Percentiles rank a stretch among this genome's conserved stretches.
Conservation (phyloP, 2,113 vertebrate species). For the Pluvianellus socialis region DNA sequence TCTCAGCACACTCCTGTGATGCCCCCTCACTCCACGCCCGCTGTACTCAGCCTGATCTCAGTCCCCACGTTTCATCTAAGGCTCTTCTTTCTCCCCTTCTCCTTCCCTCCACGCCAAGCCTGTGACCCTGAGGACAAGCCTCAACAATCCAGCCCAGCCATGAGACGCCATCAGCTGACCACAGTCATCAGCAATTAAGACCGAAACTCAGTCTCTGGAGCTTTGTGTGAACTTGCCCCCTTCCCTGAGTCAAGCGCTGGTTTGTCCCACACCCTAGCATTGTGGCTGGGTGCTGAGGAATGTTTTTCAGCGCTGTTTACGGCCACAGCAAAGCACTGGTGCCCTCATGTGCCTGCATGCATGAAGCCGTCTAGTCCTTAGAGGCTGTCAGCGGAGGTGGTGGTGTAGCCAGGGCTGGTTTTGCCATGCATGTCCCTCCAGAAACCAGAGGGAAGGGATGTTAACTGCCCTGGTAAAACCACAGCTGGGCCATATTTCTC, state of each 20-base stretch:
- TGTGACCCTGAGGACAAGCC: constrained; percentile 36
- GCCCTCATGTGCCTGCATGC: background rate
- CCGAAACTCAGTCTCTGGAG: constrained; percentile 38
- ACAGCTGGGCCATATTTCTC: too few relatives aligned
- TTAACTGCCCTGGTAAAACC: too few relatives aligned
- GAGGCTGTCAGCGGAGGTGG: background rate
- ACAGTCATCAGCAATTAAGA: constrained; percentile 24
- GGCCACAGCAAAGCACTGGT: constrained; percentile 42
- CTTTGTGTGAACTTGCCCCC: constrained; percentile 40
- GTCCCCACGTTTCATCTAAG: background rate
- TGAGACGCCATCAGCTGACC: constrained; percentile 39
- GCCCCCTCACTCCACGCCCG: background rate
- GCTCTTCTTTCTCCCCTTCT: background rate
- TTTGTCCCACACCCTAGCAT: background rate
- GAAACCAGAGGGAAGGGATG: too few relatives aligned
- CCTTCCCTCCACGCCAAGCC: background rate
- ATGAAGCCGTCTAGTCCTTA: background rate
- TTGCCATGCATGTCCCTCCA: too few relatives aligned
- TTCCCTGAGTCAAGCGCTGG: background rate
- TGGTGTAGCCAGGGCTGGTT: too few relatives aligned
- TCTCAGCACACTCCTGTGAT: fast-evolving
- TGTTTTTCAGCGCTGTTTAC: background rate
- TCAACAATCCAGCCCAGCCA: background rate
- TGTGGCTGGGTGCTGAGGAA: background rate
- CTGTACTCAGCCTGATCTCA: background rate